Base-by-base conservation (phyloP, 2,113 vertebrate genomes). In the Toxostoma redivivum region DNA sequence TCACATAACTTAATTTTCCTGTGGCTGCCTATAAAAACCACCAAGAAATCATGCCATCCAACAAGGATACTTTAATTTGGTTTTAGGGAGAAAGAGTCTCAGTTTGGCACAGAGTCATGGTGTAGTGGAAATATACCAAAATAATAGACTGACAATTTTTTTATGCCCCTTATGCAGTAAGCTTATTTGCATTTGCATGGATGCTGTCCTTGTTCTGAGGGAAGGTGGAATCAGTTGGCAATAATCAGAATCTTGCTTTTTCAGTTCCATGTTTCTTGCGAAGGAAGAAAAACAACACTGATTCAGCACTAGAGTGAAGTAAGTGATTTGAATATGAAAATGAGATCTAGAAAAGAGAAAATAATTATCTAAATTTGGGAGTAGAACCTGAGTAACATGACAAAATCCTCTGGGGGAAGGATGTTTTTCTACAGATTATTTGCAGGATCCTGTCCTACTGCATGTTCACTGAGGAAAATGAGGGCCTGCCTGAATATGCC, bases 1-100 rank as follows among this genome's bases (percentile, higher is more conserved):
- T 76, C 67, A 71, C 37, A 0, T 95, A 96, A 97, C 79, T 93
- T 83, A 95, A 95, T 96, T 97, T 97, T 92, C 48, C 53, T 93
- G 85, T 88, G 95, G 95, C 72, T 92, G 80, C 77, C 77, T 95
- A 18, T 71, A 78, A 86, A 95, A 96, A 88, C 92, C 92, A 90
- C 94, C 88, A 81, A 90, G 93, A 91, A 93, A 70, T 93, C 84
- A 66, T 95, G 82, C 88, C 82, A 96, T 96, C 51, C 71, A 94
- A 60, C 8, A 23, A 83, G 82, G 40, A 78, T 90, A 85, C 48
- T 94, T 93, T 93, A 86, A 90, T 95, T 88, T 88, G 11, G 28
- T 88, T 96, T 92, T 73, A 70, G 42, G n/a, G 83, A 94, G 92
- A 94, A 89, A 87, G 60, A 78, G 80, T n/a, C 37, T 67, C 27